Evolutionary conservation across 2,888 invertebrate genomes (phyloP).

Genomic region (Tipula lateralis): DNA sequence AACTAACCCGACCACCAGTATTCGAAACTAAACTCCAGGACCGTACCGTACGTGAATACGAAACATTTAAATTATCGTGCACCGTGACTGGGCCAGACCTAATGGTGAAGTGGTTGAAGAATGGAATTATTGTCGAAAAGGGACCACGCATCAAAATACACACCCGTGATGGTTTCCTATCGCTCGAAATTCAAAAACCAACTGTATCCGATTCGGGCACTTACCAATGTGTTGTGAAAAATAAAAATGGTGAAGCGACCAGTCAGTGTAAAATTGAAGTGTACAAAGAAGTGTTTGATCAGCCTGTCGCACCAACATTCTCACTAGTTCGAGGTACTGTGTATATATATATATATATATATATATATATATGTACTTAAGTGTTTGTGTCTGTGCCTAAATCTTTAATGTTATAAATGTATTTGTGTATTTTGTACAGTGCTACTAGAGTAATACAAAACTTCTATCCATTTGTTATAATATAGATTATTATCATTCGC

Average conservation of each 20-base stretch:
- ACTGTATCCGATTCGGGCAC: conserved; percentile 59
- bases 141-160: conserved; percentile 49
- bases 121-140: conserved; percentile 53
- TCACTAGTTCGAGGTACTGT: conserved; percentile 55
- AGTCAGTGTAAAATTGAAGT: conserved; percentile 72
- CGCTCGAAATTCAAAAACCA: conserved; percentile 57
- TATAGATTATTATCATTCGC: conserved; percentile 48
- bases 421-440: neutral
- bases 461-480: neutral
- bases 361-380: neutral
- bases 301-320: conserved; percentile 69
- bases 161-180: conserved; percentile 55
- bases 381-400: neutral
- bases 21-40: conserved; percentile 61
- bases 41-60: conserved; percentile 67
- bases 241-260: conserved; percentile 65
- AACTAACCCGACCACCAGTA: conserved; percentile 44
- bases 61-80: conserved; percentile 72
- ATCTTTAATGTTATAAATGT: neutral
- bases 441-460: neutral
- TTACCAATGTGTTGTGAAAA: conserved; percentile 65
- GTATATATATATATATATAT: too few species aligned
- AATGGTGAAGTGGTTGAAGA: conserved; percentile 69
- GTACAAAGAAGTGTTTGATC: conserved; percentile 65
- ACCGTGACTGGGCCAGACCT: conserved; percentile 71